Conservation (phyloP, 2,888 invertebrate genomes). For the Aelia acuminata region DNA sequence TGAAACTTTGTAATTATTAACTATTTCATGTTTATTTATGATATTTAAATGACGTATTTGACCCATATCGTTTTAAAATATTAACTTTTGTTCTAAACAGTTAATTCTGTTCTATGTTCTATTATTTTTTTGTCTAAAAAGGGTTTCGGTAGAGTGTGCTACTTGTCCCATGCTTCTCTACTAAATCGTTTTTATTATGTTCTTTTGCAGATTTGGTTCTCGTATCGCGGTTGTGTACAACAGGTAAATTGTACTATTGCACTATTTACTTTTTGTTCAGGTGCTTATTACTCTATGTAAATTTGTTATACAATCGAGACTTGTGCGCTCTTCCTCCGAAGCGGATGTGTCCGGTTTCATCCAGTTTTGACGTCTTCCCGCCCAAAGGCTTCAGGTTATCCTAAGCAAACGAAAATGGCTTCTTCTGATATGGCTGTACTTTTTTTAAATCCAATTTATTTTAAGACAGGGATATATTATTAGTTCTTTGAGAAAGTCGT, state of each 20-base stretch:
- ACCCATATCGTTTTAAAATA: not conserved
- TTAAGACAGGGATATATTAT: not conserved
- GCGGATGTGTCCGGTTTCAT: not conserved
- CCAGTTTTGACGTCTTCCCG: not conserved
- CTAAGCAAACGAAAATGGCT: conserved; percentile 18
- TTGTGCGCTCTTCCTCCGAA: not conserved
- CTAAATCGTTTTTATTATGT: not conserved
- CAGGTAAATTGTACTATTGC: not conserved
- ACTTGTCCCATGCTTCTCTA: not conserved
- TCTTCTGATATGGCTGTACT: not conserved
- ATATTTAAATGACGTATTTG: not conserved
- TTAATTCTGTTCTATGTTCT: not conserved
- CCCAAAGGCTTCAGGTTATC: conserved; percentile 8
- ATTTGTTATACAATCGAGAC: conserved; percentile 12
- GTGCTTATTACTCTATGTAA: not conserved
- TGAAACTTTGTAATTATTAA: too few relatives aligned
- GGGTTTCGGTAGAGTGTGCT: not conserved
- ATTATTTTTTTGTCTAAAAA: not conserved
- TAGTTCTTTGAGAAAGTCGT: not conserved
- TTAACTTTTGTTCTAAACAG: not conserved
- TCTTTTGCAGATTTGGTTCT: not conserved
- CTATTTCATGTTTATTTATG: not conserved
- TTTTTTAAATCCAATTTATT: not conserved
- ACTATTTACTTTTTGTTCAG: not conserved
- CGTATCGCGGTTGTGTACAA: conserved; percentile 17